A percentile compares a stretch with the other conserved stretches of the same genome.
phyloP scores from a whole-genome alignment of 2,888 invertebrate species.

The Epinotia demarniana region DNA sequence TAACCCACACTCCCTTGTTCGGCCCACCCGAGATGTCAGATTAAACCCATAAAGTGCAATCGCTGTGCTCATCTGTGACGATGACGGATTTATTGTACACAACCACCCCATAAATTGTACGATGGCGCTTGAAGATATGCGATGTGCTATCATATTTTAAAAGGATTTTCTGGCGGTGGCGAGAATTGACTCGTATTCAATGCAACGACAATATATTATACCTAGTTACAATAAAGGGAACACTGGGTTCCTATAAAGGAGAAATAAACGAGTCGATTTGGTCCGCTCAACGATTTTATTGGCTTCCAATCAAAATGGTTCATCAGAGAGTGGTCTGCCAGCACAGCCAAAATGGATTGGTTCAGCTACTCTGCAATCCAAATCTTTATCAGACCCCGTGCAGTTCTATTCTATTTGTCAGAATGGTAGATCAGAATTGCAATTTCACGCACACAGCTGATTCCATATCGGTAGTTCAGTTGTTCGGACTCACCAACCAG shows the following conservation, averaged over 20 bases:
- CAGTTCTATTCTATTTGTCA: no score
- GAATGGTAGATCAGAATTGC: no score
- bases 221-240: neutral
- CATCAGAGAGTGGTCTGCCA: no score
- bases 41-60: constrained; percentile 56
- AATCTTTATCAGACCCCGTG: no score
- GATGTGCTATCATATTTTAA: constrained; percentile 43
- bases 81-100: constrained; percentile 57
- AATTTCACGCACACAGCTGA: no score
- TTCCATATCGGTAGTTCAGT: no score
- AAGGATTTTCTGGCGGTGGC: constrained; percentile 25
- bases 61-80: constrained; percentile 53
- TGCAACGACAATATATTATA: neutral
- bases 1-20: constrained; percentile 58
- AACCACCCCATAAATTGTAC: constrained; percentile 47
- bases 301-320: no score
- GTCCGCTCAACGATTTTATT: neutral
- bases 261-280: neutral
- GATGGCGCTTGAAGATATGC: constrained; percentile 52
- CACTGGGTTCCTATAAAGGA: neutral
- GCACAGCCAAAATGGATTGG: no score
- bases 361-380: no score
- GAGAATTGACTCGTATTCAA: constrained; percentile 18
- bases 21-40: constrained; percentile 66
- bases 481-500: neutral